Evolutionary conservation across 2,888 invertebrate species (phyloP).

Genomic region (Euzetes globulus): DNA sequence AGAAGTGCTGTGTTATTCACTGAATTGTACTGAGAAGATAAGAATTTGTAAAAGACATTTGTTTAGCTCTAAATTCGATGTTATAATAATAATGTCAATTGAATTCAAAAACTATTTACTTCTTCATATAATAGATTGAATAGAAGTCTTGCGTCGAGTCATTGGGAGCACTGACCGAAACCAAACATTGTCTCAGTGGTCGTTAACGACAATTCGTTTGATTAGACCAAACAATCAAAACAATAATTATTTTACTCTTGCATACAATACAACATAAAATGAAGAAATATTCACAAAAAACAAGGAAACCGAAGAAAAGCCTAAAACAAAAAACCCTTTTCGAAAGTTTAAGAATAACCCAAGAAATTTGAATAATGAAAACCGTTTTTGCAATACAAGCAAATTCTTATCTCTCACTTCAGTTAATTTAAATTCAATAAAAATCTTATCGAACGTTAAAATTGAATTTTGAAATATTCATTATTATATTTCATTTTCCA

Average conservation of each 20-base stretch:
- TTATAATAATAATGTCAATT: neutral
- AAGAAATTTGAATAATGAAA: too few relatives aligned
- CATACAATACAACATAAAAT: too few relatives aligned
- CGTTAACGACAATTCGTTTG: neutral
- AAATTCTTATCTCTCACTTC: too few relatives aligned
- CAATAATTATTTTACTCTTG: neutral
- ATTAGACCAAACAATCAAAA: neutral
- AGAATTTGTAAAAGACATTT: neutral
- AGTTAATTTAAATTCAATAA: too few relatives aligned
- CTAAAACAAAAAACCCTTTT: too few relatives aligned
- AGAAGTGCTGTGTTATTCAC: neutral
- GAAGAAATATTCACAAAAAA: too few relatives aligned
- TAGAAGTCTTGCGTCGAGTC: neutral
- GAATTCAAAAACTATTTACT: neutral
- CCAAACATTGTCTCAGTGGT: neutral
- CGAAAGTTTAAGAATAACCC: too few relatives aligned
- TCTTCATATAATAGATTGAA: neutral
- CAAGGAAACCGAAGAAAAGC: too few relatives aligned
- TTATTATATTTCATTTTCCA: too few relatives aligned
- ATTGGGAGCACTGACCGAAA: slow-evolving; percentile 23
- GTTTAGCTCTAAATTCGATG: neutral
- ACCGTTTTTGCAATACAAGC: too few relatives aligned
- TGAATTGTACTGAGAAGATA: neutral
- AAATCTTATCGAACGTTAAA: too few relatives aligned
- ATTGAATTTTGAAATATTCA: too few relatives aligned